Percentiles rank a stretch among this genome's conserved stretches.
These are phyloP conservation scores for Drosophila cognata DNA, from an alignment of 2,888 invertebrate species.

Conservation along the genomic window DNA sequence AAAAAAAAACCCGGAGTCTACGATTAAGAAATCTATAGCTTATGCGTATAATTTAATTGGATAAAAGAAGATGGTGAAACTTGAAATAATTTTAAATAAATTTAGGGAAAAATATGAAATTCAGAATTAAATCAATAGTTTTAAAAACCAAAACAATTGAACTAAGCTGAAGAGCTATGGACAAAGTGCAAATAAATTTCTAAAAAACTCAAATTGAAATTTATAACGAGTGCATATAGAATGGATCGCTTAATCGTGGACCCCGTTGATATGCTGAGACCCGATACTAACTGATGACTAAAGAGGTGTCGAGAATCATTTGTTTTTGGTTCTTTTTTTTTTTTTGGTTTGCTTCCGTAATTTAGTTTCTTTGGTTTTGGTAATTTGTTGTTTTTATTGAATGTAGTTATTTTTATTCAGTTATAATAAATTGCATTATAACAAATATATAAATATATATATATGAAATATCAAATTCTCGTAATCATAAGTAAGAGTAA, in stretches of 20 bases:
- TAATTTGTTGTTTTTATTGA: conserved; percentile 73
- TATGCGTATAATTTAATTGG: neutral
- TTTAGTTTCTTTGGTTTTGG: conserved; percentile 60
- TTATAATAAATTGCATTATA: conserved; percentile 84
- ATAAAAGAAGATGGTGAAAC: neutral
- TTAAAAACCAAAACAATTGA: neutral
- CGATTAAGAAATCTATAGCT: conserved; percentile 8
- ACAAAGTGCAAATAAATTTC: neutral
- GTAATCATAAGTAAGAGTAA: conserved; percentile 66
- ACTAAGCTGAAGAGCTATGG: neutral
- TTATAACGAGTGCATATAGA: neutral
- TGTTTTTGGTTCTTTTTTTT: conserved; percentile 14
- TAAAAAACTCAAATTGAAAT: neutral
- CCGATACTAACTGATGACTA: conserved; percentile 17
- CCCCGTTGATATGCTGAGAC: conserved; percentile 8
- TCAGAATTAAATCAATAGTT: neutral
- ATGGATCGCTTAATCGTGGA: conserved; percentile 10
- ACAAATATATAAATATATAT: conserved; percentile 52
- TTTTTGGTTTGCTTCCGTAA: conserved; percentile 12
- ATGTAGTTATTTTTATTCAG: conserved; percentile 79
- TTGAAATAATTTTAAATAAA: neutral
- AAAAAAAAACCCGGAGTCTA: neutral
- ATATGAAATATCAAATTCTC: conserved; percentile 51
- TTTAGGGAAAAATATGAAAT: neutral
- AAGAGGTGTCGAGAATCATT: conserved; percentile 16